phyloP scores from a whole-genome alignment of 2,797 vertebrate genomes.

The Cirrhinus mrigala region DNA sequence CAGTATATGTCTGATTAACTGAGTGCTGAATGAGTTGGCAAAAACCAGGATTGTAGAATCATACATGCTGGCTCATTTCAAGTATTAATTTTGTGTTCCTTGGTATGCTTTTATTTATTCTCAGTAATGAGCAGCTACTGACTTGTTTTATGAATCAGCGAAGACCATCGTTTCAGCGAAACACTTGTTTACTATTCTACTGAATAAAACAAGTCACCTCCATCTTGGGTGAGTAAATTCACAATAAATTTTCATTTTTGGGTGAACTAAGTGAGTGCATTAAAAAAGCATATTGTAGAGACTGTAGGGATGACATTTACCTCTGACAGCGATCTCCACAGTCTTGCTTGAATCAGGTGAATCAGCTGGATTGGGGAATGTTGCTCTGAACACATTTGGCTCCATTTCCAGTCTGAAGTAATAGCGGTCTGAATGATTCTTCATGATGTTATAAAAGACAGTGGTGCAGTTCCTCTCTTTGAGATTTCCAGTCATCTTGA shows the following conservation, averaged over 20 bases:
- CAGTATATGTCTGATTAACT: too few species aligned
- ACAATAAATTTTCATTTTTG: too few species aligned
- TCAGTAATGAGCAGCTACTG: too few species aligned
- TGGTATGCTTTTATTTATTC: too few species aligned
- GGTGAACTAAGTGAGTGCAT: background rate
- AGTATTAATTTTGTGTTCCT: too few species aligned
- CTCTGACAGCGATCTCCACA: constrained; percentile 50
- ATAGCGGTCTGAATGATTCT: constrained; percentile 16
- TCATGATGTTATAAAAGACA: constrained; percentile 59
- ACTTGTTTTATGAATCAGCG: too few species aligned
- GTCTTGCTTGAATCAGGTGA: background rate
- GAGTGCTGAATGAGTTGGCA: too few species aligned
- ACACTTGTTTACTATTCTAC: too few species aligned
- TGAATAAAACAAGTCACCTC: background rate
- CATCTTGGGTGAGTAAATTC: too few species aligned
- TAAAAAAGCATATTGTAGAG: background rate
- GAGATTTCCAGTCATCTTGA: constrained; percentile 62
- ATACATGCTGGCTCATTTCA: too few species aligned
- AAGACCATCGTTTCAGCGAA: too few species aligned
- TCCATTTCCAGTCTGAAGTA: constrained; percentile 65
- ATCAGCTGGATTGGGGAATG: background rate
- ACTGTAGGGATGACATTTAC: constrained; percentile 54
- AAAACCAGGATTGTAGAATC: too few species aligned
- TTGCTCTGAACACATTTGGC: background rate
- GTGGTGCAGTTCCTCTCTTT: constrained; percentile 66